Percentiles rank a stretch among this genome's conserved stretches.
phyloP scores from a whole-genome alignment of 2,113 vertebrate species.

The Chunga burmeisteri region DNA sequence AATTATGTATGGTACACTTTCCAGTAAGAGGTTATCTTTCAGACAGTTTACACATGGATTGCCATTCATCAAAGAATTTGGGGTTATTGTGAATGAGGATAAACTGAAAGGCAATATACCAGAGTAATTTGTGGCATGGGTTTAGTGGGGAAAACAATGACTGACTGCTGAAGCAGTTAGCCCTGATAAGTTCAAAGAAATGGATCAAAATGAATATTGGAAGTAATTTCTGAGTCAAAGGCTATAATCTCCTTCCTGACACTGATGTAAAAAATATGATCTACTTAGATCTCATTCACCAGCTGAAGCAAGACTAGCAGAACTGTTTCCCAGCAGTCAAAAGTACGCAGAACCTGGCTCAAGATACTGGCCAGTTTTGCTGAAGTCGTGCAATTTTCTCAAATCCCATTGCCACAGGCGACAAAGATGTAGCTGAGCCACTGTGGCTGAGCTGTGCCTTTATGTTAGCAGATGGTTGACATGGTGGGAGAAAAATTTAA shows the following conservation, averaged over 20 bases:
- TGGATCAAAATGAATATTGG: not conserved
- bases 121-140: not conserved
- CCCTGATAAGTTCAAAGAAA: not conserved
- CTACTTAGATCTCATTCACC: not conserved
- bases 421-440: not conserved
- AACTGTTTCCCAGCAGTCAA: not conserved
- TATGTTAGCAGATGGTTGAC: not conserved
- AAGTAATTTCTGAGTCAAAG: not conserved
- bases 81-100: not conserved
- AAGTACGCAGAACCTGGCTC: not conserved
- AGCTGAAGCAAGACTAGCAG: not conserved
- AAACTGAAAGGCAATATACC: not conserved
- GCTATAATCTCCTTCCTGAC: not conserved
- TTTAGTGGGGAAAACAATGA: not conserved
- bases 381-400: not conserved
- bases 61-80: not conserved
- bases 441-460: not conserved
- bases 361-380: not conserved
- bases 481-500: not conserved
- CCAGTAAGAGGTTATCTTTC: constrained; percentile 21
- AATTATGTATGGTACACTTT: not conserved
- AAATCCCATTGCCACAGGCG: not conserved
- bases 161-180: not conserved
- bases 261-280: not conserved
- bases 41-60: not conserved